Conservation (phyloP, 23 tunicate genomes). For the Trididemnum nubilum region DNA sequence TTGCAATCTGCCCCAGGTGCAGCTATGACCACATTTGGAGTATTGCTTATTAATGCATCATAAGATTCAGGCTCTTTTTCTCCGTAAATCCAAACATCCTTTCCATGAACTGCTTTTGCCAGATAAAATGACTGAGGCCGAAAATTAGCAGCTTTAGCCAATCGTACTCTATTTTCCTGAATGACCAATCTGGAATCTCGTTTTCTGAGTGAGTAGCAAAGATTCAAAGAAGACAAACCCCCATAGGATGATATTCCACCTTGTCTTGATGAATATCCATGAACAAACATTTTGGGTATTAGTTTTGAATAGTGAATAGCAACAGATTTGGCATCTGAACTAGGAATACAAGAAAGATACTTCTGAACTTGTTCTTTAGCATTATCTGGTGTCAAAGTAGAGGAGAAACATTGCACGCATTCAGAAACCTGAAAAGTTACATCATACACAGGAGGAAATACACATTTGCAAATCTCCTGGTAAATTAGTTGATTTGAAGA, state of each 20-base stretch:
- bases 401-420: not conserved
- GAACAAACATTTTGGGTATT: constrained; percentile 47
- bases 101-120: constrained; percentile 80
- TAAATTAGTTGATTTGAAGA: not conserved
- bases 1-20: constrained; percentile 95
- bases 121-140: constrained; percentile 33
- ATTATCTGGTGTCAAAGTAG: not conserved
- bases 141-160: constrained; percentile 43
- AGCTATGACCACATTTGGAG: constrained; percentile 63
- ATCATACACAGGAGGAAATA: not conserved
- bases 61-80: constrained; percentile 57
- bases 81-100: constrained; percentile 82
- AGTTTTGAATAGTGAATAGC: constrained; percentile 25
- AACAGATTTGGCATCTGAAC: not conserved
- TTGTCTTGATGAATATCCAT: constrained; percentile 64
- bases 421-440: not conserved
- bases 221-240: constrained; percentile 55
- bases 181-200: constrained; percentile 50
- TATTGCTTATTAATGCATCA: constrained; percentile 80
- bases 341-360: not conserved
- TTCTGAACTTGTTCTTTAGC: not conserved
- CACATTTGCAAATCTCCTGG: not conserved
- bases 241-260: constrained; percentile 70
- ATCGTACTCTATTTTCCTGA: constrained; percentile 48
- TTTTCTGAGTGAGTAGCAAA: constrained; percentile 50